A percentile compares a stretch with the other conserved stretches of the same genome.
Conservation (phyloP, 2,888 invertebrate species). For the Tryphoninae sp. region DNA sequence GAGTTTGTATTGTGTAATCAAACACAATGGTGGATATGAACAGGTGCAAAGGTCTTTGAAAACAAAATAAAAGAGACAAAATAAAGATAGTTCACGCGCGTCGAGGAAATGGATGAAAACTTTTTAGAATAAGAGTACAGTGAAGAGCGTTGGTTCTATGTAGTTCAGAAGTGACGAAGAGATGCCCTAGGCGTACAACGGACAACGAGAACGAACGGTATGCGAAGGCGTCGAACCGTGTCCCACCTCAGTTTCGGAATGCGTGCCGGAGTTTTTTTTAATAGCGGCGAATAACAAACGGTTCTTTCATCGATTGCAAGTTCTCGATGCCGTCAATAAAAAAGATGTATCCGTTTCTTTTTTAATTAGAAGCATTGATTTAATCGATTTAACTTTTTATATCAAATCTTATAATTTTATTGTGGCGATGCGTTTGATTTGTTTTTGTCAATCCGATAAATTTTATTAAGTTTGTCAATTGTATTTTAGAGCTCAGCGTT, state of each 20-base stretch:
- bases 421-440: too few relatives aligned
- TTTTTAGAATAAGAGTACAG: constrained; percentile 24
- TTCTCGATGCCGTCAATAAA: constrained; percentile 6
- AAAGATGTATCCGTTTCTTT: background rate
- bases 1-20: background rate
- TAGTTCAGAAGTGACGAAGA: constrained; percentile 15
- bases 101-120: constrained; percentile 32
- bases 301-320: constrained; percentile 60
- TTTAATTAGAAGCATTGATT: too few relatives aligned
- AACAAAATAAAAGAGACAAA: constrained; percentile 7
- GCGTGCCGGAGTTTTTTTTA: constrained; percentile 71
- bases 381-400: too few relatives aligned
- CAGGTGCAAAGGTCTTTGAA: background rate
- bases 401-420: too few relatives aligned
- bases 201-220: constrained; percentile 62
- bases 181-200: constrained; percentile 6
- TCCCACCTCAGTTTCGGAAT: constrained; percentile 70
- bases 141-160: constrained; percentile 11
- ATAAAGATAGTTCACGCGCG: background rate
- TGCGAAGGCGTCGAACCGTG: constrained; percentile 66
- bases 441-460: too few relatives aligned
- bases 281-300: constrained; percentile 63
- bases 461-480: background rate
- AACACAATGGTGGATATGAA: background rate
- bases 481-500: background rate